Conservation (phyloP, 2,888 invertebrate species). For the Gastracanthus pulcherrimus region DNA sequence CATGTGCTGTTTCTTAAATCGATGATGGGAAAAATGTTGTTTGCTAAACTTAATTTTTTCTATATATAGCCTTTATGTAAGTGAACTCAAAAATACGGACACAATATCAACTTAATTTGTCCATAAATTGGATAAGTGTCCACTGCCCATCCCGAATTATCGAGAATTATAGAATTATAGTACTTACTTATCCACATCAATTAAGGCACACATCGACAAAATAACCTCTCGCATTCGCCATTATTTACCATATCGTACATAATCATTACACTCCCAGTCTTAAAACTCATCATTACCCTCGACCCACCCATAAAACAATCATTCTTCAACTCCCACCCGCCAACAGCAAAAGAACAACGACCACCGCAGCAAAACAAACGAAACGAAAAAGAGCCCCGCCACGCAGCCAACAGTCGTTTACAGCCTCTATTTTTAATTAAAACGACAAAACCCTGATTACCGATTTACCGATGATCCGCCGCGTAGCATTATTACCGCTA, state of each 20-base stretch:
- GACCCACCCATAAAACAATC: not conserved
- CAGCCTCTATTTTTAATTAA: conserved; percentile 54
- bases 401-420: not conserved
- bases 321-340: not conserved
- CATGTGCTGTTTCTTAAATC: no score
- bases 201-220: not conserved
- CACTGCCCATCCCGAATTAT: no score
- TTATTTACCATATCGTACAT: not conserved
- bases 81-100: no score
- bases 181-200: not conserved
- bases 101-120: no score
- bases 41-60: no score
- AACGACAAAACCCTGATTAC: conserved; percentile 57
- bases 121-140: no score
- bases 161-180: no score
- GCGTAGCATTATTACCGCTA: conserved; percentile 34
- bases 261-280: conserved; percentile 2
- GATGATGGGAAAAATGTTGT: no score
- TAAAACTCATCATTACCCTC: conserved; percentile 30
- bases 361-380: not conserved
- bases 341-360: no score
- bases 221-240: no score
- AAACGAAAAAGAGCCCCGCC: not conserved
- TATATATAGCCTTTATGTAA: no score
- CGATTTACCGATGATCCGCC: conserved; percentile 50